Conservation (phyloP, 2,113 vertebrate species). For the Poeciliopsis turrubarensis region DNA sequence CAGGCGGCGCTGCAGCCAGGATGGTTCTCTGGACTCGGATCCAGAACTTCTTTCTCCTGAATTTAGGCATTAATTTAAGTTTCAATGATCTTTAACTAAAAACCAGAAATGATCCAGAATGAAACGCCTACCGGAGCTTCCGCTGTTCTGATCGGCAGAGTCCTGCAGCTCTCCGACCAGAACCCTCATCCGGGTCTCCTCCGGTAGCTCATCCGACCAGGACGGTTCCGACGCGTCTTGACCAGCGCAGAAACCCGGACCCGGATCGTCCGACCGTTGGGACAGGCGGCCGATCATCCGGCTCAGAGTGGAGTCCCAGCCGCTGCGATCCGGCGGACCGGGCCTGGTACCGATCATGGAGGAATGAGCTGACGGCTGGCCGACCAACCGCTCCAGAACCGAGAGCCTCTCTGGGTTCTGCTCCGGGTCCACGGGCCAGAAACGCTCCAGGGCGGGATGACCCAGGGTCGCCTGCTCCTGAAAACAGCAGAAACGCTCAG, state of each 20-base stretch:
- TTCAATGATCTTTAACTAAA: too few species aligned
- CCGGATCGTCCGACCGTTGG: slow-evolving; percentile 6
- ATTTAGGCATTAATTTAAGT: too few species aligned
- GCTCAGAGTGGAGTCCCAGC: slow-evolving; percentile 61
- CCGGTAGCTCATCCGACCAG: slow-evolving; percentile 44
- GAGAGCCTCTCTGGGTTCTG: slow-evolving; percentile 46
- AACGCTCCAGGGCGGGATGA: slow-evolving; percentile 4
- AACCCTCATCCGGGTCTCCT: slow-evolving; percentile 54
- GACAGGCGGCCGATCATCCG: slow-evolving; percentile 52
- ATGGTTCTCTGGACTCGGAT: background rate
- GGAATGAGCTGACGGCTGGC: slow-evolving; percentile 65
- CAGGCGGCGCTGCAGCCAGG: background rate
- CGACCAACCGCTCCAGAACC: slow-evolving; percentile 41
- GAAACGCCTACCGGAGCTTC: slow-evolving; percentile 52
- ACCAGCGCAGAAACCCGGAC: slow-evolving; percentile 22
- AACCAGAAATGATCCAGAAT: background rate
- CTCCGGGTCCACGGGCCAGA: background rate
- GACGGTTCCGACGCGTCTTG: slow-evolving; percentile 13
- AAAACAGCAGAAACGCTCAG: background rate
- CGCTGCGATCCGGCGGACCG: background rate
- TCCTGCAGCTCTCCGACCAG: slow-evolving; percentile 57
- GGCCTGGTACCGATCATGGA: slow-evolving; percentile 55
- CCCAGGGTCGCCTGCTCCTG: slow-evolving; percentile 36
- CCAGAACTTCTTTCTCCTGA: slow-evolving; percentile 18
- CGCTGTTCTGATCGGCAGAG: slow-evolving; percentile 42